Conservation (phyloP, 2,888 invertebrate genomes). For the Pandemis heparana region DNA sequence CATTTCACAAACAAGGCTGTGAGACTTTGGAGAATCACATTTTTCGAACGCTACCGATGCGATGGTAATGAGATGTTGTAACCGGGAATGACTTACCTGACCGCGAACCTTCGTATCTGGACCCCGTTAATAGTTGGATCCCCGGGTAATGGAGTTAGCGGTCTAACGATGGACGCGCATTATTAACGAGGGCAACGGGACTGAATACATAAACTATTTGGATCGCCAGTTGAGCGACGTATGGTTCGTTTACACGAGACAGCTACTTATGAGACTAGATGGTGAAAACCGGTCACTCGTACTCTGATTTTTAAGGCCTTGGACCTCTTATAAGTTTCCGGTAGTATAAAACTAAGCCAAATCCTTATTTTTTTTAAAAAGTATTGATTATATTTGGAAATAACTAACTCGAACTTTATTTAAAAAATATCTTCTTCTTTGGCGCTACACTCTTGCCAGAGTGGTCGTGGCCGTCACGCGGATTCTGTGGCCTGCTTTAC, state of each 20-base stretch:
- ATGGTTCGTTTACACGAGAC: not conserved
- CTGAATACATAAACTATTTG: constrained; percentile 5
- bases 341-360: no score
- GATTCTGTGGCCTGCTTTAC: no score
- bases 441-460: no score
- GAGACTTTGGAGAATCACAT: no score
- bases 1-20: no score
- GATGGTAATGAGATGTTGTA: not conserved
- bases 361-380: no score
- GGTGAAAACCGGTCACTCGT: not conserved
- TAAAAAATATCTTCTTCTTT: no score
- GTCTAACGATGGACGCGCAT: not conserved
- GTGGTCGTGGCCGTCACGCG: no score
- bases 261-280: not conserved
- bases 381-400: no score
- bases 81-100: constrained; percentile 1
- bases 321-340: no score
- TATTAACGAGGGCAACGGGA: constrained; percentile 8
- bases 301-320: no score
- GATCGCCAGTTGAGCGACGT: not conserved
- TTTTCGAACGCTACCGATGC: not conserved
- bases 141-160: constrained; percentile 14
- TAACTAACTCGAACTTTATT: no score
- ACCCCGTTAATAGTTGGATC: not conserved
- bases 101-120: not conserved